phyloP scores from a whole-genome alignment of 2,797 vertebrate genomes.

The Cyprinodon diabolis region DNA sequence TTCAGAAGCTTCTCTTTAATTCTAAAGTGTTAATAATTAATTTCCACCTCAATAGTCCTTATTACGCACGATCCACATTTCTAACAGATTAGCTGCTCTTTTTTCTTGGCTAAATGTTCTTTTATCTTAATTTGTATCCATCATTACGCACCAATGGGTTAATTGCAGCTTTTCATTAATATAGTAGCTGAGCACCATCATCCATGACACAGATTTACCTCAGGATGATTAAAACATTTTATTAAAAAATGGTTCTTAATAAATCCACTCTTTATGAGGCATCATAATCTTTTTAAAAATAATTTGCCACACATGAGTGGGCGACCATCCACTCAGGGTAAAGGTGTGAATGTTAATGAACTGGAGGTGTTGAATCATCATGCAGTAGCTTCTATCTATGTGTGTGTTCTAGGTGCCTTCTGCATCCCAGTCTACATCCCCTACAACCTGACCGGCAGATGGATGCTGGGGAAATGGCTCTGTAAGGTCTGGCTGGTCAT shows the following conservation, averaged over 20 bases:
- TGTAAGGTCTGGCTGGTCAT: conserved; percentile 89
- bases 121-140: conserved; percentile 11
- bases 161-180: conserved; percentile 7
- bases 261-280: conserved; percentile 1
- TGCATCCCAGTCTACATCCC: conserved; percentile 91
- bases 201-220: conserved; percentile 20
- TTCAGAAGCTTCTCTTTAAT: neutral
- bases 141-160: conserved; percentile 3
- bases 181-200: neutral
- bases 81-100: too few species aligned
- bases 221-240: neutral
- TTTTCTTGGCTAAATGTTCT: conserved; percentile 11
- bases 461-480: conserved; percentile 83
- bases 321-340: conserved; percentile 15
- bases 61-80: neutral
- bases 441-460: conserved; percentile 81
- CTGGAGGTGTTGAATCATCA: conserved; percentile 30
- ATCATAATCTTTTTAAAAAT: conserved; percentile 4
- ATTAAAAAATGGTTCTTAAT: conserved; percentile 5
- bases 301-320: conserved; percentile 17
- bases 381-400: conserved; percentile 16
- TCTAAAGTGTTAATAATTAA: neutral
- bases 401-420: conserved; percentile 80
- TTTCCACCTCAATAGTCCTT: conserved; percentile 21
- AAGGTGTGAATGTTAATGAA: conserved; percentile 16